Base-by-base conservation (phyloP, 2,797 vertebrate species). In the Esox lucius region DNA sequence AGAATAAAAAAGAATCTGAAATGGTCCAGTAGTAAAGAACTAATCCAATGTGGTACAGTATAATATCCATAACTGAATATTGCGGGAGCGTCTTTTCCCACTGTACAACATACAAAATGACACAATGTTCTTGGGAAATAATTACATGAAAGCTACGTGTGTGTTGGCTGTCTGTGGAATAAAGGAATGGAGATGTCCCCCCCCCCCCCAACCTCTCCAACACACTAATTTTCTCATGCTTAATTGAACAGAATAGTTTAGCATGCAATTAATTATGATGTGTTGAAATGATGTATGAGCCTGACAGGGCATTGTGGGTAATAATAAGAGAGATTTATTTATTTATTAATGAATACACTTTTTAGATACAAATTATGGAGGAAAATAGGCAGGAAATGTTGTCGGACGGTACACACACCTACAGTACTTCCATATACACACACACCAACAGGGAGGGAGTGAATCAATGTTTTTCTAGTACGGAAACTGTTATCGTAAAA, bases 251-350 rank as follows among this genome's bases (percentile, higher is more conserved):
- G 90, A 93, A 92, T 93, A 91, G 90, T 92, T 93, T 92, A 91
- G 91, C 88, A 86, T 88, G 90, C 91, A 92, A 93, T 94, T 94
- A 94, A 94, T 94, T 92, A 92, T 93, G 91, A 93, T 93, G 89
- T 93, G 91, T 87, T 88, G 91, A 88, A 86, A 92, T 93, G 91
- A 94, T 93, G 87, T 92, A 93, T 94, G 90, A 90, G 89, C 86
- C 90, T 93, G 93, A 91, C 92, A 91, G 83, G 80, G 86, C 82
- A 89, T 91, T 91, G 90, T 93, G 91, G 88, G 91, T 91, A 92
- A 92, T 93, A 93, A 93, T 91, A 92, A 87, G 83, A 83, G 88
- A 93, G 91, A 94, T 94, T 93, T 93, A 94, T 94, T 93, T 90
- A 91, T 90, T 88, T 87, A 81, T 91, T 91, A 93, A 92, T 93